A percentile compares a stretch with the other conserved stretches of the same genome.
phyloP scores from a whole-genome alignment of 2,113 vertebrate species.

The Vidua macroura region DNA sequence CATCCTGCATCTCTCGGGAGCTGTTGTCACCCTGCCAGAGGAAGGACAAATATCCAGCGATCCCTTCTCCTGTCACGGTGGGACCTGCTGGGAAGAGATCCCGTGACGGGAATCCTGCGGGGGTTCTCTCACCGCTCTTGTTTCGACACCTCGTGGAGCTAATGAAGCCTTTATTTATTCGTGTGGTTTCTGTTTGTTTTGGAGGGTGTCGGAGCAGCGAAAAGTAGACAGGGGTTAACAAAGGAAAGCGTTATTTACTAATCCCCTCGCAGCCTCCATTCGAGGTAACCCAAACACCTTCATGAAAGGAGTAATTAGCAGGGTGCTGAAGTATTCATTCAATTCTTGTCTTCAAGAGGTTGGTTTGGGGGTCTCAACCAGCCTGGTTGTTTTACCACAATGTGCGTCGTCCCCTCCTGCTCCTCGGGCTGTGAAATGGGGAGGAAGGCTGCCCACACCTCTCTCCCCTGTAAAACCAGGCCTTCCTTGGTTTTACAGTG shows the following conservation, averaged over 20 bases:
- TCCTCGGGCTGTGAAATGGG: not conserved
- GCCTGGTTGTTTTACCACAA: not conserved
- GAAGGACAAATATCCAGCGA: rapidly evolving
- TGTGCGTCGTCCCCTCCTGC: rapidly evolving
- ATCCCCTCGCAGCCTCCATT: not conserved
- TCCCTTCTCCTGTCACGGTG: rapidly evolving
- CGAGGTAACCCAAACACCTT: not conserved
- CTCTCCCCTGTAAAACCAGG: not conserved
- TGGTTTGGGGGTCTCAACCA: not conserved
- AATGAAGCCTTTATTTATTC: not conserved
- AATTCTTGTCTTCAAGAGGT: not conserved
- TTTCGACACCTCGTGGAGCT: not conserved
- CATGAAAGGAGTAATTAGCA: not conserved
- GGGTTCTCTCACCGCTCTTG: rapidly evolving
- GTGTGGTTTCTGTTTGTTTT: not conserved
- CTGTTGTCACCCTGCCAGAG: not conserved
- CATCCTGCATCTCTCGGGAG: rapidly evolving
- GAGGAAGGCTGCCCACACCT: not conserved
- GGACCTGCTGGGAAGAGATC: not conserved
- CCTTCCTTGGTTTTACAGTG: not conserved
- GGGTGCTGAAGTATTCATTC: not conserved
- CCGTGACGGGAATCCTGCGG: not conserved
- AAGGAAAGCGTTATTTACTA: not conserved
- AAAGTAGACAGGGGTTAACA: not conserved
- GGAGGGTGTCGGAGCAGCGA: not conserved